phyloP scores from a whole-genome alignment of 1,140 invertebrate genomes.

The Psilanteris sp. region DNA sequence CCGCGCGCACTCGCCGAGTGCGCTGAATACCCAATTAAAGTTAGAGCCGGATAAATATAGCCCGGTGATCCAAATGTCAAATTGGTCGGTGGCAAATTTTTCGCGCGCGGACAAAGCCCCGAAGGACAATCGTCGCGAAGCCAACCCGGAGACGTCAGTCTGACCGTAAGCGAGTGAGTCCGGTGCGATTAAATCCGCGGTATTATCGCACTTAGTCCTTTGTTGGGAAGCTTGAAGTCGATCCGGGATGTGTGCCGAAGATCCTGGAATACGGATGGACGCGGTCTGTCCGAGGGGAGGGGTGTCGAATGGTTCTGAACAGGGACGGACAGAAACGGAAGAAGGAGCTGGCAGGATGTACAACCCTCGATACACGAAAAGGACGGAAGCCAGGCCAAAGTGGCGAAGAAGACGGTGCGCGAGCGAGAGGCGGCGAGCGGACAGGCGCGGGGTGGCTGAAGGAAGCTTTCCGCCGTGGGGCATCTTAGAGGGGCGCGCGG shows the following conservation, averaged over 20 bases:
- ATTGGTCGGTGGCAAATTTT: constrained; percentile 3
- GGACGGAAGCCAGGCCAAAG: constrained; percentile 28
- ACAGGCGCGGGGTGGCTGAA: constrained; percentile 24
- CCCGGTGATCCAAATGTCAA: background rate
- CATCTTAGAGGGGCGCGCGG: constrained; percentile 33
- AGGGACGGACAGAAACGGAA: constrained; percentile 50
- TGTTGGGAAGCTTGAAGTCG: constrained; percentile 42
- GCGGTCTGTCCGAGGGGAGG: constrained; percentile 46
- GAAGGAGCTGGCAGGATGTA: constrained; percentile 51
- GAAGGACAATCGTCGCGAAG: constrained; percentile 1
- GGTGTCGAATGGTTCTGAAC: constrained; percentile 13
- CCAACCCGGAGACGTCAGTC: constrained; percentile 9
- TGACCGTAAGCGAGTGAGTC: constrained; percentile 10
- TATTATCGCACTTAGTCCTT: constrained; percentile 52
- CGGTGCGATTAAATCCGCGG: constrained; percentile 42
- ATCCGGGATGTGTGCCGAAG: constrained; percentile 61
- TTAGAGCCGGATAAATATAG: background rate
- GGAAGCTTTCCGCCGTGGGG: constrained; percentile 54
- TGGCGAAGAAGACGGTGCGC: constrained; percentile 21
- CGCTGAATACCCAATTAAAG: constrained; percentile 19
- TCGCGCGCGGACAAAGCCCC: constrained; percentile 1
- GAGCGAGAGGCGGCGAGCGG: constrained; percentile 15
- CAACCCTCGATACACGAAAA: constrained; percentile 49
- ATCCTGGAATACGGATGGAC: constrained; percentile 56
- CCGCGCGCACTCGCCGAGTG: background rate